Evolutionary conservation across 2,888 invertebrate species (phyloP).

Genomic region (Habrosyne pyritoides): DNA sequence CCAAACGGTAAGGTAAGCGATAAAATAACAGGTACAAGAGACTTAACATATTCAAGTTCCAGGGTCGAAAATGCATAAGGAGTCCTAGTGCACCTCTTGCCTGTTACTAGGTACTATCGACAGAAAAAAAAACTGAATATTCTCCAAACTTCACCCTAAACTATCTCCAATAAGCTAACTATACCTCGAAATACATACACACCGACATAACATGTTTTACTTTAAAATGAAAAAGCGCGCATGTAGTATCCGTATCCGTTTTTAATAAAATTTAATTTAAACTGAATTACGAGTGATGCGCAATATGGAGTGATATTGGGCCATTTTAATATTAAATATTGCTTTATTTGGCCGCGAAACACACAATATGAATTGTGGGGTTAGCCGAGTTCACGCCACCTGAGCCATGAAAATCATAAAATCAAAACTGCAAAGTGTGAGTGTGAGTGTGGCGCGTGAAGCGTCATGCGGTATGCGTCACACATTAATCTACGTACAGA

Average conservation of each 20-base stretch:
- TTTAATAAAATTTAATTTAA: not conserved
- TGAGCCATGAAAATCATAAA: constrained; percentile 38
- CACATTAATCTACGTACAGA: constrained; percentile 65
- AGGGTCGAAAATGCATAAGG: too few relatives aligned
- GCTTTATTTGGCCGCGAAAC: constrained; percentile 9
- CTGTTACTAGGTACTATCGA: too few relatives aligned
- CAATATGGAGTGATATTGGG: not conserved
- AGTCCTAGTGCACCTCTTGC: too few relatives aligned
- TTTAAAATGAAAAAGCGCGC: too few relatives aligned
- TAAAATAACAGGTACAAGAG: too few relatives aligned
- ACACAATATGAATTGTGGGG: constrained; percentile 40
- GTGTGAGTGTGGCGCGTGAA: constrained; percentile 18
- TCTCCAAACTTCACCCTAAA: too few relatives aligned
- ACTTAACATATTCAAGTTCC: too few relatives aligned
- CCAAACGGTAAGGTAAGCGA: too few relatives aligned
- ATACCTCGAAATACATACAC: too few relatives aligned
- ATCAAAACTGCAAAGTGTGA: constrained; percentile 44
- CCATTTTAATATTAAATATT: not conserved
- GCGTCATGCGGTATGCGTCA: constrained; percentile 55
- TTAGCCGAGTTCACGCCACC: constrained; percentile 34
- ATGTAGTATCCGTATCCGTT: not conserved
- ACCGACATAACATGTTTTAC: too few relatives aligned
- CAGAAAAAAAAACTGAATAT: too few relatives aligned
- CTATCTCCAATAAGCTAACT: too few relatives aligned
- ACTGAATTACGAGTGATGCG: not conserved